These are phyloP conservation scores for Pseudomugil gertrudae DNA, from an alignment of 2,797 vertebrate species.

Conservation along the genomic window DNA sequence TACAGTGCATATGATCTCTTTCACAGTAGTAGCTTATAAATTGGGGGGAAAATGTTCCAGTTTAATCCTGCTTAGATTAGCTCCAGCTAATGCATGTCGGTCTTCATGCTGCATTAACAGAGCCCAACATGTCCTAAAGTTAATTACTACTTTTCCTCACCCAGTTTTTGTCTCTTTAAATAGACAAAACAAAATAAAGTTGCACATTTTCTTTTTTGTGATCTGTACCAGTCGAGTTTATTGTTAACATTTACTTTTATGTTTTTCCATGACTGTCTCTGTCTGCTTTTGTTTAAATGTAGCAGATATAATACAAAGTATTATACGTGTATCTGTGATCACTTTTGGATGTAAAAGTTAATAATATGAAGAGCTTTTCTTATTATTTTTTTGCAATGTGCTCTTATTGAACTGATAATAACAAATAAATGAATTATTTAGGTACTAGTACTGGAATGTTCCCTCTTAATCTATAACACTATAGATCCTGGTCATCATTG, in stretches of 20 bases:
- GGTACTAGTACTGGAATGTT: constrained; percentile 20
- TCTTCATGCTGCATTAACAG: constrained; percentile 24
- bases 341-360: neutral
- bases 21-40: neutral
- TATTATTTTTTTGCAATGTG: constrained; percentile 6
- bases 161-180: constrained; percentile 6
- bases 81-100: constrained; percentile 10
- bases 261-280: constrained; percentile 32
- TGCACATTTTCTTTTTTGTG: constrained; percentile 8
- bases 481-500: constrained; percentile 27
- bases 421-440: constrained; percentile 26
- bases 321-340: neutral
- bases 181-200: neutral
- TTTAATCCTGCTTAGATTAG: neutral
- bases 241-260: constrained; percentile 8
- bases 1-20: neutral
- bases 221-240: constrained; percentile 13
- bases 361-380: neutral
- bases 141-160: constrained; percentile 23
- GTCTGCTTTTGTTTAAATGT: constrained; percentile 17
- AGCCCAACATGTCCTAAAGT: constrained; percentile 35
- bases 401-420: neutral
- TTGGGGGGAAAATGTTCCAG: too few relatives aligned
- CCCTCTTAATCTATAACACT: constrained; percentile 37
- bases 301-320: neutral